A percentile compares a stretch with the other conserved stretches of the same genome.
These are phyloP conservation scores for Erebia palarica DNA, from an alignment of 2,888 invertebrate species.

Conservation along the genomic window DNA sequence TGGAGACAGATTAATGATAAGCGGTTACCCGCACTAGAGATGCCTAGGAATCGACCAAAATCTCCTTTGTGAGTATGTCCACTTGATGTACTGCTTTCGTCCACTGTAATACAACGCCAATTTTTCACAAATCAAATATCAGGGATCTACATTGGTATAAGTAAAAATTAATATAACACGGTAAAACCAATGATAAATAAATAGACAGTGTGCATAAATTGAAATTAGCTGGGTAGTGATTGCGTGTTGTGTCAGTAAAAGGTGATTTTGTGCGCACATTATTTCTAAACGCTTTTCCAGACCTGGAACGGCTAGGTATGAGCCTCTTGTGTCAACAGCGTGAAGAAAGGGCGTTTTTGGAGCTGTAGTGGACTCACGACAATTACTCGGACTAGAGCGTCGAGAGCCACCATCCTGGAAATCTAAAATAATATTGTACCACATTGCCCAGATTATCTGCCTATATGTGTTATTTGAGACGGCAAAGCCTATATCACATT, in stretches of 20 bases:
- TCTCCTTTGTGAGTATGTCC: slow-evolving; percentile 77
- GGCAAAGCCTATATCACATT: not conserved
- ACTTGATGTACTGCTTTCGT: slow-evolving; percentile 74
- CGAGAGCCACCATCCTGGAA: slow-evolving; percentile 79
- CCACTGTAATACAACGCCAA: slow-evolving; percentile 77
- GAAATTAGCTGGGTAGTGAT: slow-evolving; percentile 59
- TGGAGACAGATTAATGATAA: slow-evolving; percentile 55
- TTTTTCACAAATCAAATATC: slow-evolving; percentile 46
- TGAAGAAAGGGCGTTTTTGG: slow-evolving; percentile 80
- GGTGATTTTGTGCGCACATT: slow-evolving; percentile 58
- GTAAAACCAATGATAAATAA: slow-evolving; percentile 28
- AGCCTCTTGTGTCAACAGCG: slow-evolving; percentile 82
- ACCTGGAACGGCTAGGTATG: slow-evolving; percentile 85
- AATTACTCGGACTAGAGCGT: slow-evolving; percentile 72
- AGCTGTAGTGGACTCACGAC: slow-evolving; percentile 72
- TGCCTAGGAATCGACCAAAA: slow-evolving; percentile 86
- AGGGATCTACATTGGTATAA: not conserved
- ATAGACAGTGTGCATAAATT: slow-evolving; percentile 48
- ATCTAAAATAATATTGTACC: slow-evolving; percentile 68
- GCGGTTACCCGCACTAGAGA: slow-evolving; percentile 84
- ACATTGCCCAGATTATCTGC: slow-evolving; percentile 44
- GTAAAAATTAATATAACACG: not conserved
- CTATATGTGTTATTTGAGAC: slow-evolving; percentile 1
- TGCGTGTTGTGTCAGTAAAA: slow-evolving; percentile 58
- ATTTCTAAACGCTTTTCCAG: slow-evolving; percentile 50